phyloP scores from a whole-genome alignment of 2,888 invertebrate species.

The Pyrrhosoma nymphula region DNA sequence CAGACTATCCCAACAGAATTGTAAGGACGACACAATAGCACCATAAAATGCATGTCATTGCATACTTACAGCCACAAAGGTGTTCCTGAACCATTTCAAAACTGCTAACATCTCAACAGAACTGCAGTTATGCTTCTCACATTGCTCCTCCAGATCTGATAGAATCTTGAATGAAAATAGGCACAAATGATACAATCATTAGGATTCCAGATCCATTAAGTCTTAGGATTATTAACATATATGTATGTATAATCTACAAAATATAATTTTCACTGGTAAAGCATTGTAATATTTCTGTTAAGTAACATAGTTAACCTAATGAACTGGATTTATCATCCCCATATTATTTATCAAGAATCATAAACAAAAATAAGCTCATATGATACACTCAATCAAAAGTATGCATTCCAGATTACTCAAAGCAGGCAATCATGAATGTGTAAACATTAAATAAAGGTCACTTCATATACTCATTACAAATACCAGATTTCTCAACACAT shows the following conservation, averaged over 20 bases:
- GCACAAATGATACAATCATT: background rate
- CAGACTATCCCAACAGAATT: too few relatives aligned
- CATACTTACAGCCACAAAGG: slow-evolving; percentile 49
- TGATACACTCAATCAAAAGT: too few relatives aligned
- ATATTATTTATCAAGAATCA: background rate
- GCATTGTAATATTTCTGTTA: too few relatives aligned
- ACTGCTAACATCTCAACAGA: slow-evolving; percentile 18
- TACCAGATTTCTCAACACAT: too few relatives aligned
- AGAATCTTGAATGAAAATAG: slow-evolving; percentile 33
- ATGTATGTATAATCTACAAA: too few relatives aligned
- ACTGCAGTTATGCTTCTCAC: slow-evolving; percentile 37
- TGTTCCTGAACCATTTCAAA: slow-evolving; percentile 45
- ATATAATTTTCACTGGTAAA: too few relatives aligned
- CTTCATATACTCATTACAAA: too few relatives aligned
- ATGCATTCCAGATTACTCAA: too few relatives aligned
- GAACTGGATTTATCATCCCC: background rate
- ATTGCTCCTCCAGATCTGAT: slow-evolving; percentile 5
- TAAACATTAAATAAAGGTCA: too few relatives aligned
- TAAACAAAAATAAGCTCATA: background rate
- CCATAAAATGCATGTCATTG: background rate
- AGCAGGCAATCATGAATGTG: too few relatives aligned
- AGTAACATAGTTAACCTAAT: too few relatives aligned
- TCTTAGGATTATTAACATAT: too few relatives aligned
- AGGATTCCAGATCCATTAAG: background rate
- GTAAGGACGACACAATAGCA: background rate